A percentile compares a stretch with the other conserved stretches of the same genome.
Evolutionary conservation across 2,888 invertebrate genomes (phyloP).

Genomic region (Timema podura): DNA sequence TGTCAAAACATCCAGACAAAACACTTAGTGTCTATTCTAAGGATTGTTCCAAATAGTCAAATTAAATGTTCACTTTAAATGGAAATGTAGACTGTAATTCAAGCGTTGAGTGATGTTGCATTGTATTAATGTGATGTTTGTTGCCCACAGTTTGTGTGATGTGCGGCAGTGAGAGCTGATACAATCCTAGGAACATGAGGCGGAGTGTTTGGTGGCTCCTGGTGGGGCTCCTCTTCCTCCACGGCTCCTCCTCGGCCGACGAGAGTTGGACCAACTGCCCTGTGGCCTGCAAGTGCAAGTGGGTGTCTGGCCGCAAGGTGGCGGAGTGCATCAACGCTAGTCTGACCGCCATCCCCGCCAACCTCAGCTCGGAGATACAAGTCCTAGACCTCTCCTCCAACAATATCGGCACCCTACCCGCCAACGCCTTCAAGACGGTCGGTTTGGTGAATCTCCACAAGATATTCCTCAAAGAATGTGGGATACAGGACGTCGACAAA

Average conservation of each 20-base stretch:
- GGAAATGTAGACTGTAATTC: too few relatives aligned
- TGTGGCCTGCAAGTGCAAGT: constrained; percentile 72
- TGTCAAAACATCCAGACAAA: too few relatives aligned
- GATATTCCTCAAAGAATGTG: constrained; percentile 69
- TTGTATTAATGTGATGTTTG: too few relatives aligned
- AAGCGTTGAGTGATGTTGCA: too few relatives aligned
- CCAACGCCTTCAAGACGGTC: constrained; percentile 64
- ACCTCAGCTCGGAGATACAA: constrained; percentile 64
- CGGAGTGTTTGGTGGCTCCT: background rate
- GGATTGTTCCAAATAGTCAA: too few relatives aligned
- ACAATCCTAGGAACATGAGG: background rate
- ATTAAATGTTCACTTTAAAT: too few relatives aligned
- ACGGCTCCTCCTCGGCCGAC: constrained; percentile 41
- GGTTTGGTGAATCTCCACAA: constrained; percentile 77
- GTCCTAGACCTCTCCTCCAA: constrained; percentile 70
- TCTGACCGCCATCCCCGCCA: constrained; percentile 66
- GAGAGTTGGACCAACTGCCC: constrained; percentile 58
- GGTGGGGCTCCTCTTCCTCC: constrained; percentile 5
- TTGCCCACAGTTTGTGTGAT: too few relatives aligned
- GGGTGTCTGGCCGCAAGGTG: constrained; percentile 79
- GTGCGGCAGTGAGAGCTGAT: too few relatives aligned
- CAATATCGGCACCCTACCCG: constrained; percentile 59
- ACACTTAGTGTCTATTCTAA: too few relatives aligned
- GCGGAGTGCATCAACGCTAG: constrained; percentile 71
- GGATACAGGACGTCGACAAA: constrained; percentile 65